These are phyloP conservation scores for Orchesella cincta DNA, from an alignment of 1,140 invertebrate genomes.

Conservation along the genomic window DNA sequence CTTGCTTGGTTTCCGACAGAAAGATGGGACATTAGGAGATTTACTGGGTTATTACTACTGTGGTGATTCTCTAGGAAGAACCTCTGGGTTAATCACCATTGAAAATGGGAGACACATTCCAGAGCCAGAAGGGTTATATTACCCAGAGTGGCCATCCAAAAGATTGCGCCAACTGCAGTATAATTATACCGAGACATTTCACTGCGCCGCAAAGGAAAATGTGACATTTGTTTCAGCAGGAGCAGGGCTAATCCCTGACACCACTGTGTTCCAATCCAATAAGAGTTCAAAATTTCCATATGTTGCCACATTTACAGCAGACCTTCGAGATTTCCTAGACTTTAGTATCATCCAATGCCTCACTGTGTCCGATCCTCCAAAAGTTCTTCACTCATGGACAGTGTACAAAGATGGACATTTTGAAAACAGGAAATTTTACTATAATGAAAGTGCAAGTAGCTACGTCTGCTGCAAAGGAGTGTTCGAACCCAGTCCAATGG, in stretches of 20 bases:
- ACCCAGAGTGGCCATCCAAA: slow-evolving; percentile 35
- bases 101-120: slow-evolving; percentile 35
- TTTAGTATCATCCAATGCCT: slow-evolving; percentile 37
- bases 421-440: slow-evolving; percentile 37
- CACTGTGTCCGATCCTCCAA: slow-evolving; percentile 4
- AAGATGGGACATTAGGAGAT: slow-evolving; percentile 24
- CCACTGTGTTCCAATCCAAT: slow-evolving; percentile 12
- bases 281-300: slow-evolving; percentile 33
- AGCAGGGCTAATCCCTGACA: slow-evolving; percentile 7
- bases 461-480: slow-evolving; percentile 40
- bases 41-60: slow-evolving; percentile 38
- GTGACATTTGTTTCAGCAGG: slow-evolving; percentile 26
- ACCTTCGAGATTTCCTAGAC: slow-evolving; percentile 38
- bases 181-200: slow-evolving; percentile 33
- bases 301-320: slow-evolving; percentile 28
- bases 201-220: slow-evolving; percentile 30
- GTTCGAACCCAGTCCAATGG: slow-evolving; percentile 35
- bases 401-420: slow-evolving; percentile 30
- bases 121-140: slow-evolving; percentile 28
- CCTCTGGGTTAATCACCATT: slow-evolving; percentile 26
- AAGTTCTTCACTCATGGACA: slow-evolving; percentile 34
- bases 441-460: slow-evolving; percentile 27
- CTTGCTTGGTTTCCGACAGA: slow-evolving; percentile 26
- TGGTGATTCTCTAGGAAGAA: slow-evolving; percentile 5
- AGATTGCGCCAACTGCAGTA: background rate